These are phyloP conservation scores for Abrostola tripartita DNA, from an alignment of 2,888 invertebrate genomes.

Conservation along the genomic window DNA sequence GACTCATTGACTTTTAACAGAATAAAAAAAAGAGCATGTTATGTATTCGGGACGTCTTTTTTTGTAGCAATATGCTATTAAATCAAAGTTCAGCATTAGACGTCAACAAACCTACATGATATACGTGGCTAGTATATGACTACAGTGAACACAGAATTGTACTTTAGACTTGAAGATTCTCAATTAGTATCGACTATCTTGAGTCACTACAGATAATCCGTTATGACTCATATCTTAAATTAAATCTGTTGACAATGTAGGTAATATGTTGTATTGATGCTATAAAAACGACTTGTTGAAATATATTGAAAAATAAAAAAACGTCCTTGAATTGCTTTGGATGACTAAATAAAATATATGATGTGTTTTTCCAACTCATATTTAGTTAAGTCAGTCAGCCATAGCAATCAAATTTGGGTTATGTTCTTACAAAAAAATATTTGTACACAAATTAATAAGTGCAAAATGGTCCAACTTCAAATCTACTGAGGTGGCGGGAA, in stretches of 20 bases:
- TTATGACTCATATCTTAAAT: conserved; percentile 36
- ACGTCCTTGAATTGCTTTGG: not conserved
- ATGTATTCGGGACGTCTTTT: too few relatives aligned
- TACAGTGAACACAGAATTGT: conserved; percentile 1
- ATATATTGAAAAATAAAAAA: not conserved
- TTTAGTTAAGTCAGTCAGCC: conserved; percentile 6
- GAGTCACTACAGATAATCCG: conserved; percentile 23
- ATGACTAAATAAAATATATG: not conserved
- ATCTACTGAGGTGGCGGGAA: conserved; percentile 28
- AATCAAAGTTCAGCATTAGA: not conserved
- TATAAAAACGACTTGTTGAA: conserved; percentile 5
- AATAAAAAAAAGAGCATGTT: too few relatives aligned
- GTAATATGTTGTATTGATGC: conserved; percentile 1
- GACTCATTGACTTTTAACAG: too few relatives aligned
- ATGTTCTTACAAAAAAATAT: conserved; percentile 18
- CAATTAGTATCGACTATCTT: conserved; percentile 7
- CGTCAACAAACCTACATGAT: not conserved
- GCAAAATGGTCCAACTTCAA: conserved; percentile 4
- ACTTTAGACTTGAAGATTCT: conserved; percentile 27
- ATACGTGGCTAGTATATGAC: not conserved
- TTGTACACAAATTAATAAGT: conserved; percentile 6
- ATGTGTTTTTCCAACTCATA: not conserved
- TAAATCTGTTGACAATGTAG: conserved; percentile 21
- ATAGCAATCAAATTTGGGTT: not conserved
- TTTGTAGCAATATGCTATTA: too few relatives aligned